These are phyloP conservation scores for Thymelicus lineola DNA, from an alignment of 2,888 invertebrate genomes.

Conservation along the genomic window DNA sequence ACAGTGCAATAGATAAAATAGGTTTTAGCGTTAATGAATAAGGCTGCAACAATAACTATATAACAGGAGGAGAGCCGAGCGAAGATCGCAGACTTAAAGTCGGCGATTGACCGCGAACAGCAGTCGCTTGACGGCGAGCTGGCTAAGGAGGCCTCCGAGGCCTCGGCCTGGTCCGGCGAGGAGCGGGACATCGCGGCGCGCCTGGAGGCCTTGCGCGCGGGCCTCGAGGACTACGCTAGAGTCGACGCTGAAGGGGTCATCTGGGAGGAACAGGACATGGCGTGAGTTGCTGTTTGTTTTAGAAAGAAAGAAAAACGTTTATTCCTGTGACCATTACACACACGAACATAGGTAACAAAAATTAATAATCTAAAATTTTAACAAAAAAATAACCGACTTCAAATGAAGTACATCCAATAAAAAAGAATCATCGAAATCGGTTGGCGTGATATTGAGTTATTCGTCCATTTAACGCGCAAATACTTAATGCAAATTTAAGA, in stretches of 20 bases:
- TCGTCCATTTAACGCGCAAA: too few relatives aligned
- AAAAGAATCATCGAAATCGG: too few relatives aligned
- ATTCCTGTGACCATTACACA: too few relatives aligned
- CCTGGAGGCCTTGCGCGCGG: conserved; percentile 42
- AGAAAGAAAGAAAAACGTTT: too few relatives aligned
- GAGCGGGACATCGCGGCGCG: conserved; percentile 42
- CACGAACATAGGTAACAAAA: too few relatives aligned
- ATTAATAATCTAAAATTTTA: too few relatives aligned
- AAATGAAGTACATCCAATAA: too few relatives aligned
- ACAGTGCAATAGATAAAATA: too few relatives aligned
- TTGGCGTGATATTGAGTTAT: too few relatives aligned
- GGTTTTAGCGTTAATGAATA: too few relatives aligned
- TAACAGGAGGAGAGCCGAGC: conserved; percentile 62
- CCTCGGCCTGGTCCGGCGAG: conserved; percentile 48
- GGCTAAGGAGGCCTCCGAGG: conserved; percentile 50
- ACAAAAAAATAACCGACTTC: too few relatives aligned
- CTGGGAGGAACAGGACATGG: conserved; percentile 61
- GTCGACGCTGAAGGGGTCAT: conserved; percentile 52
- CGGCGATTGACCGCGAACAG: conserved; percentile 52
- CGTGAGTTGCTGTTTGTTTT: conserved; percentile 50
- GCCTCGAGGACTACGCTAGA: conserved; percentile 49
- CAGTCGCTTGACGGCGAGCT: conserved; percentile 52
- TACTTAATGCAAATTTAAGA: too few relatives aligned
- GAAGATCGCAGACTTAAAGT: conserved; percentile 58
- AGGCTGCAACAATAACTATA: neutral